Evolutionary conservation across 2,113 vertebrate genomes (phyloP), one percentile per base, ranked within the genome.

Genomic region (Crypturellus undulatus): DNA sequence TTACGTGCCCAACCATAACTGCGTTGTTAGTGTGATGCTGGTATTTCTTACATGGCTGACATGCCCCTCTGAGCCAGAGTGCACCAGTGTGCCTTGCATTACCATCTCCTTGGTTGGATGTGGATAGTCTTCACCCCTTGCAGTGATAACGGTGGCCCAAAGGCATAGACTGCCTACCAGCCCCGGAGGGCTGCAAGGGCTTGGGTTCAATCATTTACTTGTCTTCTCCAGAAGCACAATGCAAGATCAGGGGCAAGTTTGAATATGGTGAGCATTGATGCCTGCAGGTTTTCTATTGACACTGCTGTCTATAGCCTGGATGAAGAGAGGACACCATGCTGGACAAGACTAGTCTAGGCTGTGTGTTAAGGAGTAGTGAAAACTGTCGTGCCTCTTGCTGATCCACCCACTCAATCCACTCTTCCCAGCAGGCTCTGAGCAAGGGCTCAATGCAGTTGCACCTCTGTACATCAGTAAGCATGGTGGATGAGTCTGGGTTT

Each of bases 401-500:
- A 6, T n/a, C 8, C 26, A 25, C 43, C 54, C 52, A 28, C 13
- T 54, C 52, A 54, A 28, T 13, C 64, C 13, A 20, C 13, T 84
- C 40, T 40, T 16, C 7, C 30, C 52, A 51, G 4, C 19, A 52
- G 1, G 0, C 40, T 70, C 51, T 36, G 42, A 8, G 24, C 12
- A 2, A 0, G 0, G n/a, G 47, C 42, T 75, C 68, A 52, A 45
- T 1, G 4, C 7, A 30, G 32, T 42, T 80, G 76, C 10, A 2
- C 47, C 60, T 18, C 10, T 22, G 72, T 73, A 80, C 58, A 64
- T 34, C 0, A 0, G 5, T 0, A 5, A n/a, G 73, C 51, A 1
- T 38, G 38, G 32, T 26, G 38, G 54, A 20, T 0, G 0, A 10
- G 6, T 13, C 25, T 30, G 28, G 7, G 32, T 25, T 26, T 43